phyloP scores from a whole-genome alignment of 1,140 invertebrate species.

The Drosophila nasuta region DNA sequence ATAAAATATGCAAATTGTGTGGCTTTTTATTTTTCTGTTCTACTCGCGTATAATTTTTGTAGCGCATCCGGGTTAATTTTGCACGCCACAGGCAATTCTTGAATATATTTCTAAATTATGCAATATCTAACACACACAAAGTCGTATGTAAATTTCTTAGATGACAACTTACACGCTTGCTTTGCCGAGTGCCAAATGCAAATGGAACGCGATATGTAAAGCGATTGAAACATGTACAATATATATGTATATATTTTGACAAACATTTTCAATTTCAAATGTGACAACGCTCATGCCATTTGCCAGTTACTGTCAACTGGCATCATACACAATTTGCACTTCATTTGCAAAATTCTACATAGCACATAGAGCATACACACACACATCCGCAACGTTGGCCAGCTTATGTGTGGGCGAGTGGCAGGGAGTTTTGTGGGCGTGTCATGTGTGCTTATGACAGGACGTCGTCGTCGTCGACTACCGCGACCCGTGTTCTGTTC shows the following conservation, averaged over 20 bases:
- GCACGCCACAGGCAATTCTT: not conserved
- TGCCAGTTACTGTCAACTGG: constrained; percentile 22
- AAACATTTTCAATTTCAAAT: constrained; percentile 80
- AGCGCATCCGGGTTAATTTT: constrained; percentile 2
- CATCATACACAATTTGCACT: constrained; percentile 43
- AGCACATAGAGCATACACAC: constrained; percentile 4
- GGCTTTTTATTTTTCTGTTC: constrained; percentile 18
- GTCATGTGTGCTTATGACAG: constrained; percentile 60
- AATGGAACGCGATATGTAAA: constrained; percentile 28
- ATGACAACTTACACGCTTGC: constrained; percentile 20
- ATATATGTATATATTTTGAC: constrained; percentile 52
- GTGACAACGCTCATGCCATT: constrained; percentile 64
- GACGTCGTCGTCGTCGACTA: constrained; percentile 5
- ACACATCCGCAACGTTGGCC: not conserved
- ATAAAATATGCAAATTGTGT: constrained; percentile 74
- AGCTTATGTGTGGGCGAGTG: not conserved
- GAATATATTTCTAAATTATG: constrained; percentile 1
- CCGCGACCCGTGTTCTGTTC: constrained; percentile 67
- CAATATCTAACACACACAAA: not conserved
- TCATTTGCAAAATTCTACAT: constrained; percentile 49
- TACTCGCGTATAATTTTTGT: constrained; percentile 21
- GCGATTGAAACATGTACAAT: constrained; percentile 13
- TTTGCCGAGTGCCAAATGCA: constrained; percentile 47
- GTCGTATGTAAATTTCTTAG: constrained; percentile 25
- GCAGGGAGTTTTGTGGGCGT: constrained; percentile 1